These are phyloP conservation scores for Volucella bombylans DNA, from an alignment of 2,888 invertebrate species.

Conservation along the genomic window DNA sequence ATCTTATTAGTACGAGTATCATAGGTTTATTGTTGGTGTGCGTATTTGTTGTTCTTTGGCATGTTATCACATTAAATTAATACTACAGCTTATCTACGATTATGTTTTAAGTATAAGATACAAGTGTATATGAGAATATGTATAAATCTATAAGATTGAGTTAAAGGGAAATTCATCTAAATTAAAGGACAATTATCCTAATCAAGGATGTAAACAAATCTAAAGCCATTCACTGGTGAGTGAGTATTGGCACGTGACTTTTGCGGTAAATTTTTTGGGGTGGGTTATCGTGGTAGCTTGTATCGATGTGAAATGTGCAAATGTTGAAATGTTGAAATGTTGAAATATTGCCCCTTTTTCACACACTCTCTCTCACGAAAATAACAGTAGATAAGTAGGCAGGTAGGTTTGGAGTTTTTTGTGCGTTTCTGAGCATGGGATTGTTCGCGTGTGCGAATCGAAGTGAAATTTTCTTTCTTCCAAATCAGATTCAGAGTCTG, in stretches of 20 bases:
- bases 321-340: too few species aligned
- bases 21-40: slow-evolving; percentile 65
- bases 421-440: background rate
- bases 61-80: slow-evolving; percentile 63
- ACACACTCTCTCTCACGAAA: slow-evolving; percentile 2
- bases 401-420: background rate
- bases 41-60: slow-evolving; percentile 66
- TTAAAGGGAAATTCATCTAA: slow-evolving; percentile 32
- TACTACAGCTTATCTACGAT: background rate
- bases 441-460: background rate
- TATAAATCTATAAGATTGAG: background rate
- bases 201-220: slow-evolving; percentile 70
- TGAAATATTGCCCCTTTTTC: slow-evolving; percentile 30
- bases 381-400: background rate
- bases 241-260: slow-evolving; percentile 68
- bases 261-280: slow-evolving; percentile 57
- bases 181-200: slow-evolving; percentile 53
- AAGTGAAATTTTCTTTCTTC: too few species aligned
- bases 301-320: slow-evolving; percentile 14
- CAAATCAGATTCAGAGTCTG: too few species aligned
- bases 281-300: slow-evolving; percentile 60
- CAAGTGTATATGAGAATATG: background rate
- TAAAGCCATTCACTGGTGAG: slow-evolving; percentile 49
- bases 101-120: background rate
- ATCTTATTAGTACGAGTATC: slow-evolving; percentile 40